phyloP scores from a whole-genome alignment of 2,888 invertebrate species.

The Hetaerina titia region DNA sequence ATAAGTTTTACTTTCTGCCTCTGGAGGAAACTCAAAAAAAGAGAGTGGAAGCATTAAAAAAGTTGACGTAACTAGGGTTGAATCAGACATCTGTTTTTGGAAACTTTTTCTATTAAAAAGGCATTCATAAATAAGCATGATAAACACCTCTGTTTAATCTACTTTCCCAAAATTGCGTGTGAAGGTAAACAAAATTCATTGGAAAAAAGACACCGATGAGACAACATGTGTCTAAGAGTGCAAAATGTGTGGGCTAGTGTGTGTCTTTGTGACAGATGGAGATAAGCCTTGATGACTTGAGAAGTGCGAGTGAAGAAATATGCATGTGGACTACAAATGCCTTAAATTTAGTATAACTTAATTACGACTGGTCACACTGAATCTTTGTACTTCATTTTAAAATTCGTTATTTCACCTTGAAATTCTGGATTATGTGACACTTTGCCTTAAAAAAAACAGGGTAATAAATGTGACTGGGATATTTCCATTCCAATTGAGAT shows the following conservation, averaged over 20 bases:
- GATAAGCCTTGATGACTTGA: neutral
- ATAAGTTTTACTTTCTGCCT: too few species aligned
- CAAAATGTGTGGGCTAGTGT: neutral
- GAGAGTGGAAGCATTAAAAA: neutral
- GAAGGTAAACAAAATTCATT: neutral
- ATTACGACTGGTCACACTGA: neutral
- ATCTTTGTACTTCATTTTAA: neutral
- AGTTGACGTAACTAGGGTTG: neutral
- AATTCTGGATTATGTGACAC: too few species aligned
- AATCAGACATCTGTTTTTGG: neutral
- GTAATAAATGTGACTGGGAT: too few species aligned
- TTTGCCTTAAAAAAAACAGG: too few species aligned
- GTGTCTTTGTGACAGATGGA: neutral
- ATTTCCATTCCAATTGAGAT: too few species aligned
- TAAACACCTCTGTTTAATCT: neutral
- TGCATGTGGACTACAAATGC: neutral
- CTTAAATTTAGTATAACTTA: neutral
- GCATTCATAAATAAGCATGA: neutral
- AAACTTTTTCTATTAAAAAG: neutral
- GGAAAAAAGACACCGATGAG: neutral
- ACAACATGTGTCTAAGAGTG: neutral
- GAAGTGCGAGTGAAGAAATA: neutral
- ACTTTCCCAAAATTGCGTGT: neutral
- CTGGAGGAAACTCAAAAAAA: neutral
- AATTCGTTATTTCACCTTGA: neutral